Conservation (phyloP, 2,888 invertebrate genomes). For the Drosophila testacea region DNA sequence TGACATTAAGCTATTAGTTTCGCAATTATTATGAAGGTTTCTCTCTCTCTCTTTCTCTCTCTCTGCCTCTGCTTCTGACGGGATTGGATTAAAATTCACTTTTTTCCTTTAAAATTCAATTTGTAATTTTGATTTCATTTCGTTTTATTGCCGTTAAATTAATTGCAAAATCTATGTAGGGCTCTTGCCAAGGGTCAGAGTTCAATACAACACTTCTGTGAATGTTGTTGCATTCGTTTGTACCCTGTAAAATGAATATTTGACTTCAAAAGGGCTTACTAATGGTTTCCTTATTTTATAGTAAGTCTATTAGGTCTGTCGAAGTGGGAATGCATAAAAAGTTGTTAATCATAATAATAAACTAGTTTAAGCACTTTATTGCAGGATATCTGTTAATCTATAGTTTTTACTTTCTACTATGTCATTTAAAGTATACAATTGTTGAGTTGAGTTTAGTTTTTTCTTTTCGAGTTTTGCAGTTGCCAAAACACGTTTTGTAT, state of each 20-base stretch:
- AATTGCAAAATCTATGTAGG: neutral
- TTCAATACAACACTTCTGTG: constrained; percentile 9
- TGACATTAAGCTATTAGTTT: constrained; percentile 40
- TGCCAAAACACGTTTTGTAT: constrained; percentile 21
- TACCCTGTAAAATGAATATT: constrained; percentile 9
- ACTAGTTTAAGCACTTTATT: no score
- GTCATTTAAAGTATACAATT: neutral
- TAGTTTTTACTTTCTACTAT: neutral
- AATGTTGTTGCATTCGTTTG: constrained; percentile 43
- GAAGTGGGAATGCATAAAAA: no score
- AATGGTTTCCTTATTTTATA: no score
- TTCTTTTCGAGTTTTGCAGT: constrained; percentile 2
- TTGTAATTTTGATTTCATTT: constrained; percentile 32
- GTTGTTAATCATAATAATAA: no score
- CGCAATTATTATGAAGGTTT: constrained; percentile 35
- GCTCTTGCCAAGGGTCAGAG: neutral
- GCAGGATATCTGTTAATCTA: neutral
- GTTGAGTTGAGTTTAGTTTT: neutral
- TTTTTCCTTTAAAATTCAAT: constrained; percentile 35
- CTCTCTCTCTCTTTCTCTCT: neutral
- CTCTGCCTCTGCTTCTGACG: no score
- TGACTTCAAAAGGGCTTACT: no score
- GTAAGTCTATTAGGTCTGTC: no score
- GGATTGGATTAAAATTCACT: constrained; percentile 19
- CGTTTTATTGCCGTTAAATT: constrained; percentile 25